A percentile compares a stretch with the other conserved stretches of the same genome.
These are phyloP conservation scores for Mormoops blainvillei DNA, from an alignment of 2,113 vertebrate genomes.

Conservation along the genomic window DNA sequence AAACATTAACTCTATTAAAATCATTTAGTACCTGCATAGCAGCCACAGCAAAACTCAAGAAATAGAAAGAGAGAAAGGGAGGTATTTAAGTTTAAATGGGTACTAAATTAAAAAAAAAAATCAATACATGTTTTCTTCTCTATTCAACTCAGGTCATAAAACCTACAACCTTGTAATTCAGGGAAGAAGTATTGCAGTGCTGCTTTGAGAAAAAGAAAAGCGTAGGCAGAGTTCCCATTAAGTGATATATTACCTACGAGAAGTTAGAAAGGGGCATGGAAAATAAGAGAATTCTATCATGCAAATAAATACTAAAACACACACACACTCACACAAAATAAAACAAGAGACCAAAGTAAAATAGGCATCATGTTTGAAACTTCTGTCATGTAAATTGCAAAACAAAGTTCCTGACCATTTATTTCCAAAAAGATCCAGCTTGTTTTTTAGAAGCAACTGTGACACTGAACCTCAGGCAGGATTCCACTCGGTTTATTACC, in stretches of 20 bases:
- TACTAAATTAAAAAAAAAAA: background rate
- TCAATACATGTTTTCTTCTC: background rate
- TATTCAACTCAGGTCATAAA: background rate
- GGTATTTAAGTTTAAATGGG: background rate
- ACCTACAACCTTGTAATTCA: background rate
- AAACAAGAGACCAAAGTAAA: background rate
- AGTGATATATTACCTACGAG: background rate
- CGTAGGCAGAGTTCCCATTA: background rate
- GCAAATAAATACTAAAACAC: background rate
- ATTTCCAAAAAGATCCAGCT: background rate
- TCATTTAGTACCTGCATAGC: background rate
- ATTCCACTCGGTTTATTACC: background rate
- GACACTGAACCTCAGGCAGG: background rate
- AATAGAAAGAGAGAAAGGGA: background rate
- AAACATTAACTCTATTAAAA: background rate
- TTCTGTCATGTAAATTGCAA: background rate
- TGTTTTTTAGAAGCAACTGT: background rate
- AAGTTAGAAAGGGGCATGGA: background rate
- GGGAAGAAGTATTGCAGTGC: background rate
- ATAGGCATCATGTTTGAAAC: background rate
- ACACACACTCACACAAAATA: background rate
- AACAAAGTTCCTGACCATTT: background rate
- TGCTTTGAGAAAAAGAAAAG: constrained; percentile 10
- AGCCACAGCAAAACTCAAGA: background rate
- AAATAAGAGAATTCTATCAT: background rate